Conservation (phyloP, 2,797 vertebrate species). For the Bucorvus abyssinicus region DNA sequence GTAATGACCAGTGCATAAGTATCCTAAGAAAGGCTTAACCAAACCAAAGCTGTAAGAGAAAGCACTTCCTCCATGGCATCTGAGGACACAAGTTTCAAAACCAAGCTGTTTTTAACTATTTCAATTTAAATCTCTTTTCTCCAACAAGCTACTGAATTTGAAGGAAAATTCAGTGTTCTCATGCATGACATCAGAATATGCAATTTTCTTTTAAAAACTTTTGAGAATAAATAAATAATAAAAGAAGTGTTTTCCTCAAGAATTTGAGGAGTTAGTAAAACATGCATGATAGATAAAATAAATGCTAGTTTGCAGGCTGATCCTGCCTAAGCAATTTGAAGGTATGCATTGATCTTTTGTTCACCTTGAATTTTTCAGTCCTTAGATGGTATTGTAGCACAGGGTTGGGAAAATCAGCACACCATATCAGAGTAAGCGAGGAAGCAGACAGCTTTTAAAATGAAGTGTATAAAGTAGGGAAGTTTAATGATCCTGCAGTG, state of each 20-base stretch:
- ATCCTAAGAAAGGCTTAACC: not conserved
- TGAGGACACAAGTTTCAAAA: not conserved
- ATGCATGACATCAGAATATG: not conserved
- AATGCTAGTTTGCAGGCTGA: not conserved
- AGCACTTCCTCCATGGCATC: not conserved
- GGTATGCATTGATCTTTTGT: not conserved
- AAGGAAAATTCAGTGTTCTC: not conserved
- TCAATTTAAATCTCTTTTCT: not conserved
- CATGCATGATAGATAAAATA: not conserved
- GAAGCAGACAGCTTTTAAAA: not conserved
- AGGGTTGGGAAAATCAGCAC: not conserved
- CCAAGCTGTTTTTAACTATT: not conserved
- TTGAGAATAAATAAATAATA: not conserved
- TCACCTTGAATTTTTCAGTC: not conserved
- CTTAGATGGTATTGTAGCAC: not conserved
- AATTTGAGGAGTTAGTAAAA: not conserved
- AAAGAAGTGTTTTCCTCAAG: not conserved
- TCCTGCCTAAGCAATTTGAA: not conserved
- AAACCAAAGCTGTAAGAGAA: not conserved
- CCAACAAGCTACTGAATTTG: not conserved
- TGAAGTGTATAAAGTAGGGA: not conserved
- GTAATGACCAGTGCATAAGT: not conserved
- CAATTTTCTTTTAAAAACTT: not conserved
- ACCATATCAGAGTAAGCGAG: not conserved
- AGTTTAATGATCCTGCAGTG: not conserved